Conservation (phyloP, 2,113 vertebrate species). For the Crotalus tigris region DNA sequence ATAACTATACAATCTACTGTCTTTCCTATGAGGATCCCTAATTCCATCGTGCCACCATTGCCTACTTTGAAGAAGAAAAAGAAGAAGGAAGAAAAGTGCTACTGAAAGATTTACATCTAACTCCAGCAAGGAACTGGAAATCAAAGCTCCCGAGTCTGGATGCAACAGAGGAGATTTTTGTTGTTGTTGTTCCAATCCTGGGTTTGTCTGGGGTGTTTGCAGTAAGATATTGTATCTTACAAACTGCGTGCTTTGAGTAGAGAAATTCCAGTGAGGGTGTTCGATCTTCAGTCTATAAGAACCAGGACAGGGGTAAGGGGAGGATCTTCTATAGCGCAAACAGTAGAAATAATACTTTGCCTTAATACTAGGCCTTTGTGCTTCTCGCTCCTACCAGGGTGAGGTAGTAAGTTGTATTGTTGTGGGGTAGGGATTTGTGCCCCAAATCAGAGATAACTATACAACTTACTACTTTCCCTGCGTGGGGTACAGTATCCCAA, state of each 20-base stretch:
- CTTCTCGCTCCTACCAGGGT: conserved; percentile 69
- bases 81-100: conserved; percentile 1
- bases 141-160: not conserved
- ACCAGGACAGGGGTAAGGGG: not conserved
- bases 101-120: not conserved
- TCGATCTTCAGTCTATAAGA: not conserved
- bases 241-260: not conserved
- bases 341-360: not conserved
- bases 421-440: conserved; percentile 85
- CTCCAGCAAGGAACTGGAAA: not conserved
- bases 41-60: not conserved
- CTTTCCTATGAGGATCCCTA: conserved; percentile 81
- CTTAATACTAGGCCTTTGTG: not conserved
- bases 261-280: not conserved
- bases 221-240: not conserved
- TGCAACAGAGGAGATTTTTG: not conserved
- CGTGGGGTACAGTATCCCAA: conserved; percentile 20
- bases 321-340: not conserved
- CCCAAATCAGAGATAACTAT: conserved; percentile 91
- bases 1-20: conserved; percentile 99
- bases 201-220: not conserved
- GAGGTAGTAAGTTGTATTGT: conserved; percentile 99
- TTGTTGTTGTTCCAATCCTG: not conserved
- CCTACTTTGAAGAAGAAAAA: conserved; percentile 3
- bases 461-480: conserved; percentile 94